Conservation (phyloP, 2,888 invertebrate genomes). For the Thysanoteuthis rhombus region DNA sequence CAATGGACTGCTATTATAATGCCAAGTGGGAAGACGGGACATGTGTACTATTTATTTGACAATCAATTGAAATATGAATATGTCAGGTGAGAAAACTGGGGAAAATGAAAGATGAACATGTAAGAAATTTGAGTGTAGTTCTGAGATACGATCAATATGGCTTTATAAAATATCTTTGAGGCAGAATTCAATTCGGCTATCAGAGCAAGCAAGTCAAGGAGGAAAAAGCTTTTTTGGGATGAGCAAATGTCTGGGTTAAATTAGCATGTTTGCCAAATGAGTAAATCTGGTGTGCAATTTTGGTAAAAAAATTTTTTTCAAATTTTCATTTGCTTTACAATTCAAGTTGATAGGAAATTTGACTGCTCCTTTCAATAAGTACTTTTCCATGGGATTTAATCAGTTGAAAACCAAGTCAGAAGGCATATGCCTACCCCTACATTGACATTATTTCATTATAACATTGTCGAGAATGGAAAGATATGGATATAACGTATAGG, state of each 20-base stretch:
- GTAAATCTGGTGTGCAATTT: neutral
- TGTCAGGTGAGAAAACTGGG: too few relatives aligned
- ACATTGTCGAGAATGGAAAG: too few relatives aligned
- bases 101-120: neutral
- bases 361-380: too few relatives aligned
- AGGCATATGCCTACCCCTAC: too few relatives aligned
- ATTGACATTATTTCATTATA: too few relatives aligned
- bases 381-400: too few relatives aligned
- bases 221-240: neutral
- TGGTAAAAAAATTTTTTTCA: neutral
- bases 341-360: neutral
- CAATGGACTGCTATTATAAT: neutral
- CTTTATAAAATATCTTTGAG: neutral
- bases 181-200: neutral
- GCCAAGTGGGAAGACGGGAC: neutral
- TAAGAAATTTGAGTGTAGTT: neutral
- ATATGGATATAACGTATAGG: too few relatives aligned
- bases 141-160: neutral
- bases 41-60: too few relatives aligned
- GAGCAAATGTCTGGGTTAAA: neutral
- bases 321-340: neutral
- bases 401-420: too few relatives aligned
- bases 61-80: too few relatives aligned
- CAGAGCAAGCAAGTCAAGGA: neutral
- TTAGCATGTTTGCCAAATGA: neutral